Percentiles rank a stretch among this genome's conserved stretches.
These are phyloP conservation scores for Thunnus thynnus DNA, from an alignment of 2,113 vertebrate species.

Conservation along the genomic window DNA sequence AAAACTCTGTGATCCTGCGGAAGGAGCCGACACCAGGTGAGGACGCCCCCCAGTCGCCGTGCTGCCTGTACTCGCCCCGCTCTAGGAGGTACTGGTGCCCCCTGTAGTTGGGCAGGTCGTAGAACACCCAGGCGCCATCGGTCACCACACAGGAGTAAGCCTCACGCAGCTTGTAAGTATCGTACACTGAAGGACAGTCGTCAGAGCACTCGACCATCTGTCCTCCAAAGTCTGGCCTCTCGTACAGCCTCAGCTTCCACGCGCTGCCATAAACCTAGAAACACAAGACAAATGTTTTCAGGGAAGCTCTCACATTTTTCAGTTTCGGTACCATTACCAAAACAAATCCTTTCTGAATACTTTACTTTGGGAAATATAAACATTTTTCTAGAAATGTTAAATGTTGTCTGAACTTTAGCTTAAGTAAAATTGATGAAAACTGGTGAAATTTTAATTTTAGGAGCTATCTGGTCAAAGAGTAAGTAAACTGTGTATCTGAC, in stretches of 20 bases:
- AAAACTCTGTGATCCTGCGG: conserved; percentile 80
- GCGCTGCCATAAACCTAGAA: conserved; percentile 50
- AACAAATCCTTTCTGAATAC: too few species aligned
- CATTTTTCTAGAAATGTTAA: too few species aligned
- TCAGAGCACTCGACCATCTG: conserved; percentile 75
- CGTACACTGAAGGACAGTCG: conserved; percentile 74
- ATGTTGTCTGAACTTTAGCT: too few species aligned
- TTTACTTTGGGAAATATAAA: too few species aligned
- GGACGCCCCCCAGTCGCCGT: conserved; percentile 71
- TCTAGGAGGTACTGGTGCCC: conserved; percentile 80
- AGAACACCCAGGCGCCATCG: conserved; percentile 79
- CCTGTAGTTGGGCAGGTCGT: conserved; percentile 78
- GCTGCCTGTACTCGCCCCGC: conserved; percentile 75
- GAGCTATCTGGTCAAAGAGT: too few species aligned
- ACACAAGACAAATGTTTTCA: background rate
- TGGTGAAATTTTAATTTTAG: too few species aligned
- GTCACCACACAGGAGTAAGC: conserved; percentile 78
- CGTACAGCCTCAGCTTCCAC: conserved; percentile 75
- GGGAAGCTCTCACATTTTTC: too few species aligned
- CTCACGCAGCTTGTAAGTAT: conserved; percentile 72
- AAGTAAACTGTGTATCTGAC: too few species aligned
- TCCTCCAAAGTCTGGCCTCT: conserved; percentile 75
- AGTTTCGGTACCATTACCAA: too few species aligned
- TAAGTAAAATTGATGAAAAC: too few species aligned
- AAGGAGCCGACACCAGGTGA: conserved; percentile 76